A percentile compares a stretch with the other conserved stretches of the same genome.
phyloP scores from a whole-genome alignment of 2,888 invertebrate genomes.

The Diaphora mendica region DNA sequence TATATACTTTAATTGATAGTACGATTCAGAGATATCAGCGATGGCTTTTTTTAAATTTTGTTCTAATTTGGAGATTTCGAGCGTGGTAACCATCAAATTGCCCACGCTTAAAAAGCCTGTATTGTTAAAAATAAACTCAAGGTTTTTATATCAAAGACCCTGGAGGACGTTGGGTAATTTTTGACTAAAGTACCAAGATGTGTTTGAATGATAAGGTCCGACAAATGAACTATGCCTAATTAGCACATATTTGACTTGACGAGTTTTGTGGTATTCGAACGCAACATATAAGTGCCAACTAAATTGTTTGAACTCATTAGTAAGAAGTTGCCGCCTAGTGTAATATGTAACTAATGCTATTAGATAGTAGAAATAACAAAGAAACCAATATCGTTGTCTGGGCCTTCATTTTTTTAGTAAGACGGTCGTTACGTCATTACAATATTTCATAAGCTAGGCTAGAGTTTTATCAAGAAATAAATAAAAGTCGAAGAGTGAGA shows the following conservation, averaged over 20 bases:
- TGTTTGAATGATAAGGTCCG: conserved; percentile 40
- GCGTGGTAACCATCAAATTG: conserved; percentile 22
- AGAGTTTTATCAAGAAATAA: not conserved
- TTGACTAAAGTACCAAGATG: conserved; percentile 36
- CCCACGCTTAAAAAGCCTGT: conserved; percentile 30
- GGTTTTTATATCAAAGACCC: conserved; percentile 41
- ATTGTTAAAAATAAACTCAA: conserved; percentile 46
- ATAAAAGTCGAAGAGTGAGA: conserved; percentile 5
- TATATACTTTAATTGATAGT: conserved; percentile 9
- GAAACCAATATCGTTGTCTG: not conserved
- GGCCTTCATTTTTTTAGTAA: not conserved
- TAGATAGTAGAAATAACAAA: not conserved
- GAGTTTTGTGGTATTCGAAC: conserved; percentile 54
- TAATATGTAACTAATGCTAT: conserved; percentile 14
- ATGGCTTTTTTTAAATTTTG: conserved; percentile 14
- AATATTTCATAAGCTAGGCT: not conserved
- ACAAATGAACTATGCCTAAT: conserved; percentile 49
- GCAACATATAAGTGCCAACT: conserved; percentile 58
- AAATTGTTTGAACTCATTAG: conserved; percentile 60
- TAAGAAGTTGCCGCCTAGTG: conserved; percentile 29
- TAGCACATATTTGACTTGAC: conserved; percentile 50
- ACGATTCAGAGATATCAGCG: not conserved
- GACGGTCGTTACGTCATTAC: not conserved
- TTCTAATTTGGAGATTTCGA: conserved; percentile 37
- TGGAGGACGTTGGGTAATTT: conserved; percentile 39